These are phyloP conservation scores for Falco rusticolus DNA, from an alignment of 2,797 vertebrate genomes.

Conservation along the genomic window DNA sequence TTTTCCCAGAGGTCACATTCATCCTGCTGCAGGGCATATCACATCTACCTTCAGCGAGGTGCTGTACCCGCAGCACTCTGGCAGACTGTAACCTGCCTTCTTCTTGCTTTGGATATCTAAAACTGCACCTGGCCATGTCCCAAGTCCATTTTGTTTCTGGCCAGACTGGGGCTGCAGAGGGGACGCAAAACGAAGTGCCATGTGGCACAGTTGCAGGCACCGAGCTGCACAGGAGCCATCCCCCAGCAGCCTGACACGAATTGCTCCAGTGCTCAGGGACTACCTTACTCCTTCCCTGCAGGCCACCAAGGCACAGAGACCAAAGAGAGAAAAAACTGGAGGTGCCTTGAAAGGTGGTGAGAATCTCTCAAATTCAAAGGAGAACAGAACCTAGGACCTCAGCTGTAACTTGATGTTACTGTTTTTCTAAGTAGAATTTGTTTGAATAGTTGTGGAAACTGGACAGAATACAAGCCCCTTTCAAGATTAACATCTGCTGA, in stretches of 20 bases:
- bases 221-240: rapidly evolving
- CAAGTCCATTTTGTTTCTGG: not conserved
- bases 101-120: not conserved
- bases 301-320: no score
- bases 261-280: not conserved
- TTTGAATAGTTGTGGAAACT: not conserved
- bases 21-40: rapidly evolving
- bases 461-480: not conserved
- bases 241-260: not conserved
- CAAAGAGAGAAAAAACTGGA: not conserved
- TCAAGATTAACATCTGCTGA: not conserved
- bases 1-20: not conserved
- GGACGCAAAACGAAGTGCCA: not conserved
- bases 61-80: not conserved
- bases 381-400: not conserved
- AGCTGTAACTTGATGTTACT: not conserved
- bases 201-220: not conserved
- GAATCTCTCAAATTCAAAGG: not conserved
- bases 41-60: not conserved
- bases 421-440: not conserved
- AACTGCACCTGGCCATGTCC: rapidly evolving
- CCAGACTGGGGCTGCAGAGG: not conserved
- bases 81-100: not conserved
- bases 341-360: not conserved
- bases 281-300: not conserved